phyloP scores from a whole-genome alignment of 2,113 vertebrate genomes.

The Elgaria multicarinata region DNA sequence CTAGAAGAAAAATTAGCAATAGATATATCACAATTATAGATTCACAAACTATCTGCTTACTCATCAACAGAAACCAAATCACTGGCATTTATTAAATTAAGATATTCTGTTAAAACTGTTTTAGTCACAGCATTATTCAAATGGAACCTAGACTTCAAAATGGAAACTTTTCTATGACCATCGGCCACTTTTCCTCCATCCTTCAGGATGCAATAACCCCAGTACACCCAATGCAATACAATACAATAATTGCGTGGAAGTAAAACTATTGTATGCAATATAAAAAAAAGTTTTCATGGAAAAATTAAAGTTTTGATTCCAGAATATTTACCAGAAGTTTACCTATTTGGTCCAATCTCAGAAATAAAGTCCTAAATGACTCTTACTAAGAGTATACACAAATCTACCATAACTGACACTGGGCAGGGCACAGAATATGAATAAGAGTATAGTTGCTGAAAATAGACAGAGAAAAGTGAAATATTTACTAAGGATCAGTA shows the following conservation, averaged over 20 bases:
- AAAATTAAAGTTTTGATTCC: background rate
- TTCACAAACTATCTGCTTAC: background rate
- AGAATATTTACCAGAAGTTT: background rate
- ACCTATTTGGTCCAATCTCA: background rate
- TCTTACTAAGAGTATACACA: background rate
- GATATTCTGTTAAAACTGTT: background rate
- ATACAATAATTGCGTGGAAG: background rate
- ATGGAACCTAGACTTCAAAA: background rate
- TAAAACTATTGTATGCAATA: background rate
- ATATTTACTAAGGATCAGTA: background rate
- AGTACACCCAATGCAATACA: background rate
- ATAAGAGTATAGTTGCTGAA: background rate
- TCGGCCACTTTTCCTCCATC: background rate
- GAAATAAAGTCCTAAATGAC: background rate
- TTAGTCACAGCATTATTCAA: background rate
- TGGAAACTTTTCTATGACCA: background rate
- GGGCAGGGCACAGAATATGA: background rate
- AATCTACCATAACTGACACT: background rate
- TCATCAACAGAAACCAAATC: background rate
- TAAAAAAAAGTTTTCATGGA: background rate
- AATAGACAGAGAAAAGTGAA: background rate
- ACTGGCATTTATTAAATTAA: background rate
- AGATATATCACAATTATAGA: background rate
- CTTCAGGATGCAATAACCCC: background rate
- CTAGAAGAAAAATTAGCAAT: constrained; percentile 71